Base-by-base conservation (phyloP, 2,797 vertebrate species). In the Myotis vivesi region DNA sequence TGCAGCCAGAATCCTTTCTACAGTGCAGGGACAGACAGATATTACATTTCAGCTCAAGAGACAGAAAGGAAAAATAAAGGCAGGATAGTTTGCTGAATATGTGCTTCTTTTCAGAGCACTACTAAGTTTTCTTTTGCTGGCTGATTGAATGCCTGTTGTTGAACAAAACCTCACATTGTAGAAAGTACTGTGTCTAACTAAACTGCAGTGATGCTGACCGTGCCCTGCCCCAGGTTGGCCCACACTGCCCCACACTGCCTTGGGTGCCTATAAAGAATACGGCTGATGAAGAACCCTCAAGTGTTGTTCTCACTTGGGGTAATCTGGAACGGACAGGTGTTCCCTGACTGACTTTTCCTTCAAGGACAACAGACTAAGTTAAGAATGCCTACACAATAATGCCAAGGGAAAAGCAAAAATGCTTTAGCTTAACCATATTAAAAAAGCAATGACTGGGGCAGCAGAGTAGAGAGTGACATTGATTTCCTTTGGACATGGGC, bases 11-110 rank as follows among this genome's bases (percentile, higher is more conserved):
- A 76, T 33, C 57, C 41, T 87, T 41, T 51, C 25, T 53, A 36
- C 51, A 11, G 20, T 20, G 49, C 51, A 30, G 83, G 77, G 49
- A 94, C 53, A 88, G 83, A 73, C 0, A 76, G 55, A 69, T 72
- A 85, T 22, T 71, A 81, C n/a, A 76, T 72, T 95, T 95, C 62
- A 94, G 66, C 69, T 66, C 5, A 2, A n/a, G n/a, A 87, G 36
- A 86, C 41, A 9, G 83, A 66, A 57, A 77, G 64, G 20, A 89
- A 62, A 66, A 93, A 87, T 49, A 81, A 44, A 25, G 62, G 41
- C n/a, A 88, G 15, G 20, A 82, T 28, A 23, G 22, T 88, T 87
- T 87, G 33, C 44, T 84, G 89, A 95, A 83, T 68, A 88, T 73
- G 87, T 91, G 85, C 66, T 84, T 89, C 77, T 55, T n/a, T 92